These are phyloP conservation scores for Epinotia ramella DNA, from an alignment of 2,888 invertebrate species.

Conservation along the genomic window DNA sequence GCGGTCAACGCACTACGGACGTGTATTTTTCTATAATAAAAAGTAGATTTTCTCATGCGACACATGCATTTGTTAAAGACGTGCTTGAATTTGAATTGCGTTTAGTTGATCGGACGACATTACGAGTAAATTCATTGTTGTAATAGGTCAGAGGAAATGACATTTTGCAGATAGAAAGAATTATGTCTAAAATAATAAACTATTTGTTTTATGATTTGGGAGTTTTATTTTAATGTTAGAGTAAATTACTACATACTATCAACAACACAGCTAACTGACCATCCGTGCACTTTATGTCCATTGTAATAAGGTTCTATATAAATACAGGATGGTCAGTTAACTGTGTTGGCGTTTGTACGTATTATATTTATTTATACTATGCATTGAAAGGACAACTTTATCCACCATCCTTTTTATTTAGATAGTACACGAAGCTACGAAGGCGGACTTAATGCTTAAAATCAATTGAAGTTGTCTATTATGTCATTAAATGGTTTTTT, in stretches of 20 bases:
- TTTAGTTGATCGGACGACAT: constrained; percentile 58
- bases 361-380: background rate
- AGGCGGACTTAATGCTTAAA: too few relatives aligned
- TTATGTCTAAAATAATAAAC: constrained; percentile 61
- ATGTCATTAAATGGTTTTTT: too few relatives aligned
- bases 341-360: too few relatives aligned
- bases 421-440: too few relatives aligned
- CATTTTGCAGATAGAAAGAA: constrained; percentile 57
- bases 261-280: too few relatives aligned
- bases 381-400: background rate
- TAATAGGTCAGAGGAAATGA: constrained; percentile 40
- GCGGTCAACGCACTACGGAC: constrained; percentile 80
- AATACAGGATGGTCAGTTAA: too few relatives aligned
- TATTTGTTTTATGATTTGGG: constrained; percentile 66
- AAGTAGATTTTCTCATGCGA: constrained; percentile 67
- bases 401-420: too few relatives aligned
- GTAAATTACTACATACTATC: too few relatives aligned
- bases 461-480: too few relatives aligned
- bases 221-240: constrained; percentile 29
- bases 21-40: constrained; percentile 81
- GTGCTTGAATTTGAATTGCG: constrained; percentile 73
- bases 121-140: constrained; percentile 34
- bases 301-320: too few relatives aligned
- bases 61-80: constrained; percentile 59
- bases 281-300: too few relatives aligned